Evolutionary conservation across 1,140 invertebrate species (phyloP), one percentile per base, ranked within the genome.

Genomic region (Hermatobates lingyangjiaoensis): DNA sequence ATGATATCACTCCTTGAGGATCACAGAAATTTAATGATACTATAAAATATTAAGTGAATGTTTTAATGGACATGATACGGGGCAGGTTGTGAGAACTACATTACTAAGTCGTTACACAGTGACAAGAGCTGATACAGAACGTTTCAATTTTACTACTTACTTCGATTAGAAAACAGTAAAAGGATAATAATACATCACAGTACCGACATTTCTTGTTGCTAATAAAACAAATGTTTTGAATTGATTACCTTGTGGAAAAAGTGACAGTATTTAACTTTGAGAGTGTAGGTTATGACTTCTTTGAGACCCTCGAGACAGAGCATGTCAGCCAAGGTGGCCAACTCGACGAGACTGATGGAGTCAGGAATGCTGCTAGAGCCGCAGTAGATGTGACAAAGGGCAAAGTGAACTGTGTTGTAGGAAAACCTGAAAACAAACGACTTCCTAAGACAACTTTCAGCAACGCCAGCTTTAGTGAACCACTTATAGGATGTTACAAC

Each of bases 191-290:
- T n/a, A n/a, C n/a, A n/a, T n/a, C n/a, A n/a, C n/a, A n/a, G n/a
- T n/a, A n/a, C n/a, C n/a, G n/a, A n/a, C n/a, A n/a, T n/a, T n/a
- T n/a, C n/a, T n/a, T n/a, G n/a, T n/a, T n/a, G n/a, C n/a, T n/a
- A n/a, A n/a, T n/a, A n/a, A n/a, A n/a, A n/a, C n/a, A n/a, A n/a
- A 10, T 46, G 4, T 24, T 5, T 30, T 52, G 38, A 38, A 54
- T 44, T 30, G 66, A 57, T 64, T 66, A 86, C 83, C 69, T 79
- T 81, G 60, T 89, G 86, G 63, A 89, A 91, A 60, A 85, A 80
- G 64, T 94, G 89, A 65, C 87, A 93, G 66, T 89, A 88, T 67
- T 88, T 84, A 3, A 80, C 79, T 67, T 87, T 87, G 4, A 94
- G 67, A 0, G 85, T 83, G 60, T 87, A 83, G 56, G 80, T 79